Base-by-base conservation (phyloP, 2,888 invertebrate species). In the Polyommatus icarus region DNA sequence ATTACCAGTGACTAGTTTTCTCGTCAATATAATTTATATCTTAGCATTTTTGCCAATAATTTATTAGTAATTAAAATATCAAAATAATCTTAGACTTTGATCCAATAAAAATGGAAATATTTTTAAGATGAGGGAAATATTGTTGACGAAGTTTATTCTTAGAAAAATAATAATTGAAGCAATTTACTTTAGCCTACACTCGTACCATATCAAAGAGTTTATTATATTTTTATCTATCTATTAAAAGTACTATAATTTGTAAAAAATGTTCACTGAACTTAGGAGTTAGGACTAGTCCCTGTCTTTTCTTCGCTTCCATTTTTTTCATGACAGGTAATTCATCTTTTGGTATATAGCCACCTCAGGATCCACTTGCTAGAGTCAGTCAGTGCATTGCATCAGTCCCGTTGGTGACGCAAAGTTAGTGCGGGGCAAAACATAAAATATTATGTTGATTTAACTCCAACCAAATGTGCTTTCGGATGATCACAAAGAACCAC, bases 401-500 rank as follows among this genome's bases (percentile, higher is more conserved):
- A 59, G 57, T 61, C 12, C 8, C 6, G 46, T 24, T 61, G 12
- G 24, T 61, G 7, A 8, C 24, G 1, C 4, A 12, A 12, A 61
- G 24, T 24, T n/a, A 59, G 10, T 8, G 8, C 20, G 8, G 12
- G n/a, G 61, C 3, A 3, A 4, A 61, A 10, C 10, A 61, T 61
- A 24, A 61, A 24, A 24, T 24, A 24, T 24, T 24, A 24, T 24
- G 12, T 24, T 61, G 24, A 61, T 61, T 61, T 61, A 24, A 61
- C 10, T 29, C 61, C 5, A 5, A 12, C 24, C 12, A 12, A 29
- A 61, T 59, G 7, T 54, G 6, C 61, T 61, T 61, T 20, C 10
- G 20, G 24, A 24, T 24, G 61, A 61, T 24, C 12, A 4, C 24
- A 61, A 61, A 20, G 61, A 61, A 24, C 20, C 3, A 83, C 78